Evolutionary conservation across 2,797 vertebrate genomes (phyloP), one percentile per base, ranked within the genome.

Genomic region (Erpetoichthys calabaricus): DNA sequence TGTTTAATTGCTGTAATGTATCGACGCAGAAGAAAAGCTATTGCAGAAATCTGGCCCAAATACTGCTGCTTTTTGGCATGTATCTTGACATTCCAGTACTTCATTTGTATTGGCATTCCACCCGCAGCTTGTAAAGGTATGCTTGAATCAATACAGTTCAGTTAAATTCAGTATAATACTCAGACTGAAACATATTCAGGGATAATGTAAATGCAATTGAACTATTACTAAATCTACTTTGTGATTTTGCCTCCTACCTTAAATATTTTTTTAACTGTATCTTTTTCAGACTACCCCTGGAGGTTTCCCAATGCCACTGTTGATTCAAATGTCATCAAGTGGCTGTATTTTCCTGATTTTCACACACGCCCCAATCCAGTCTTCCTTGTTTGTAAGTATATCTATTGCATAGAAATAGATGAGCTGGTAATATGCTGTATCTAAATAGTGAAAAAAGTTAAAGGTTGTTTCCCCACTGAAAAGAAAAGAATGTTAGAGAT

Each of bases 1-100:
- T 92, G 90, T 68, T 67, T 99, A 66, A 90, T 94, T 5, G 82
- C 69, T 0, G 92, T 99, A 56, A 78, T 99, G 73, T 95, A 85
- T 65, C 80, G 91, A 46, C 91, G 96, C 3, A 79, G 96, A 71
- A 89, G 96, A 70, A 99, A 99, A 79, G 95, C 96, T 65, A 97
- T 99, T 8, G 96, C 96, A 0, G 94, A 99, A 76, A 85, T 95
- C 70, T 99, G 96, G 96, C 91, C 94, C 44, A 97, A 92, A 73
- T 99, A 99, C 74, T 98, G 95, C 79, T 95, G 86, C 74, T 98
- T 98, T 75, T 82, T 99, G 70, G 87, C 94, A 53, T 91, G 87
- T 60, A 89, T 94, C 80, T 81, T 98, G 67, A 94, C 86, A 7
- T 84, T 98, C 58, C 94, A 99, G 79, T 98, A 98, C 65, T 90